Evolutionary conservation across 1,140 invertebrate genomes (phyloP).

Genomic region (Lordiphosa mommai): DNA sequence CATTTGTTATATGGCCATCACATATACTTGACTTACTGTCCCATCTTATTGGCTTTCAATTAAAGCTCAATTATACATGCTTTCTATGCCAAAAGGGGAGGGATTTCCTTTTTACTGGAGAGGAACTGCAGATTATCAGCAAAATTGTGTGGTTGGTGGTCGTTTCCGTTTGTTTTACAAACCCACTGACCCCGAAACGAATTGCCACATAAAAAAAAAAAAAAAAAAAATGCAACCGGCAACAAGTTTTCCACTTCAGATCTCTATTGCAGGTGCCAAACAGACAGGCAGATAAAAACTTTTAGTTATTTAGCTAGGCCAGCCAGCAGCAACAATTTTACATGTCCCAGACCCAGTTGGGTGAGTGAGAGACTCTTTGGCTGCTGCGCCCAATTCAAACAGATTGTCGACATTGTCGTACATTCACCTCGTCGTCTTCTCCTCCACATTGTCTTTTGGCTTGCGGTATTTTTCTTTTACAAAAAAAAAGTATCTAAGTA

Average conservation of each 20-base stretch:
- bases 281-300: conserved; percentile 30
- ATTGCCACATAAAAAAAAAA: conserved; percentile 28
- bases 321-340: conserved; percentile 42
- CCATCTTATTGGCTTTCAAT: conserved; percentile 36
- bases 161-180: conserved; percentile 47
- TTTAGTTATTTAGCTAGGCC: conserved; percentile 42
- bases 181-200: conserved; percentile 54
- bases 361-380: conserved; percentile 12
- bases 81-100: neutral
- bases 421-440: conserved; percentile 46
- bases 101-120: neutral
- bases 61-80: conserved; percentile 7
- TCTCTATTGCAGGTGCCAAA: conserved; percentile 45
- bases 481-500: too few relatives aligned
- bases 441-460: conserved; percentile 27
- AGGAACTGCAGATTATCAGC: conserved; percentile 30
- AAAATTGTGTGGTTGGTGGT: neutral
- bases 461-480: conserved; percentile 56
- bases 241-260: conserved; percentile 33
- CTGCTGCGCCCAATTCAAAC: conserved; percentile 27
- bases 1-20: neutral
- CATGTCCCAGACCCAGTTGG: conserved; percentile 50
- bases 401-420: conserved; percentile 31
- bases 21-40: conserved; percentile 32
- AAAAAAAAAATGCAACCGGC: conserved; percentile 37